Evolutionary conservation across 2,113 vertebrate species (phyloP), one percentile per base, ranked within the genome.

Genomic region (Ranitomeya imitator): DNA sequence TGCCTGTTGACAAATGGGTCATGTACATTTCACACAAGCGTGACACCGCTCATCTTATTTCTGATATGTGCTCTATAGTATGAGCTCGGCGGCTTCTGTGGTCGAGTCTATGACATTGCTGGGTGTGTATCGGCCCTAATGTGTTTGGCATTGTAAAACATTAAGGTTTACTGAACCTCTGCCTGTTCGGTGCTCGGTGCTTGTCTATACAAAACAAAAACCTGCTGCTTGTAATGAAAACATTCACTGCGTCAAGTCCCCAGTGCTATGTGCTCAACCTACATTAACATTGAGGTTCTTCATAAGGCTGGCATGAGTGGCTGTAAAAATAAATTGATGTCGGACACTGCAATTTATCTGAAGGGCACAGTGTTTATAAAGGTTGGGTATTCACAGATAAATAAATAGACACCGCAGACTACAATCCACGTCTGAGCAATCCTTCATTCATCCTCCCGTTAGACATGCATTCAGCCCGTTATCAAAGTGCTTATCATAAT

Each of bases 261-360:
- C 18, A 54, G 12, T 69, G 54, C 52, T 52, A 83, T 69, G 81
- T 45, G 21, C 67, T 69, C 83, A 74, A 59, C 83, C 69, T 85
- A 45, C 69, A 85, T 74, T 85, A 85, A 74, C 69, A 76, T 60
- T 85, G 83, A 37, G 26, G 55, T 51, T 60, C 55, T 77, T 86
- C 78, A 51, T 54, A 63, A 52, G 13, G 85, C 60, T 77, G 73
- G 45, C 84, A 78, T 11, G 73, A 63, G 37, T 52, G 18, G 55
- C 73, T 63, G 19, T 86, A 78, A 85, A 74, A 86, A 86, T 78
- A 86, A 86, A 78, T 78, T 23, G 71, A 52, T 63, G n/a, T 57
- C 65, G 73, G 85, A 78, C 59, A 52, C 18, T 85, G 69, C 54
- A 19, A 78, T 59, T 78, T 61, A 86, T 86, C 59, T 77, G 59